A percentile compares a stretch with the other conserved stretches of the same genome.
phyloP scores from a whole-genome alignment of 1,140 invertebrate genomes.

The Meloidogyne floridensis region DNA sequence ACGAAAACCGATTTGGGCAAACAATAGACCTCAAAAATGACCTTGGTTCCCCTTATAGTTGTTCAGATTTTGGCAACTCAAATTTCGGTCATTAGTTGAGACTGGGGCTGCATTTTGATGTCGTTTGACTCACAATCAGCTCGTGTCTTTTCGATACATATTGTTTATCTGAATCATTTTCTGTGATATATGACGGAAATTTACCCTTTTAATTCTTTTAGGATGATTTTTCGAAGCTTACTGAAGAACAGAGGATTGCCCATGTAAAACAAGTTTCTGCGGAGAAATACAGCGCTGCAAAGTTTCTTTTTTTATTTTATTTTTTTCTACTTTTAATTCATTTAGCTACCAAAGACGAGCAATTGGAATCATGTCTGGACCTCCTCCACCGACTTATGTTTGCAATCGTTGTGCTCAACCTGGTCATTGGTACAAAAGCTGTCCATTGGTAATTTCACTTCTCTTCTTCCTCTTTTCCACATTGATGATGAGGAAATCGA shows the following conservation, averaged over 20 bases:
- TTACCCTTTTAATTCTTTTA: conserved; percentile 53
- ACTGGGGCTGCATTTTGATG: too few relatives aligned
- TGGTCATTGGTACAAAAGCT: conserved; percentile 94
- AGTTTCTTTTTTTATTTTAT: conserved; percentile 70
- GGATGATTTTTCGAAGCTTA: conserved; percentile 83
- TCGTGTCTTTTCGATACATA: too few relatives aligned
- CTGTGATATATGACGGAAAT: not conserved
- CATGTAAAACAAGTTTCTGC: conserved; percentile 95
- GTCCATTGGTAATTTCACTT: conserved; percentile 74
- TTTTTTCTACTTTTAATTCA: conserved; percentile 26
- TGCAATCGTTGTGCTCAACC: conserved; percentile 88
- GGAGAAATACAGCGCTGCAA: conserved; percentile 91
- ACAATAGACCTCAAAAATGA: too few relatives aligned
- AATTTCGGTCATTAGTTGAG: too few relatives aligned
- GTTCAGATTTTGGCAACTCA: too few relatives aligned
- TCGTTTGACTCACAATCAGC: too few relatives aligned
- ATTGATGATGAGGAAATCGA: conserved; percentile 5
- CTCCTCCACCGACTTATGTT: conserved; percentile 83
- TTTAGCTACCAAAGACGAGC: conserved; percentile 43
- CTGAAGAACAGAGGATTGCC: conserved; percentile 93
- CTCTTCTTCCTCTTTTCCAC: conserved; percentile 22
- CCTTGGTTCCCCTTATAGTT: too few relatives aligned
- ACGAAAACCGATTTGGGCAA: too few relatives aligned
- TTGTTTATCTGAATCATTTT: too few relatives aligned
- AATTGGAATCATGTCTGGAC: conserved; percentile 73